Conservation (phyloP, 1,140 invertebrate genomes). For the Solen grandis region DNA sequence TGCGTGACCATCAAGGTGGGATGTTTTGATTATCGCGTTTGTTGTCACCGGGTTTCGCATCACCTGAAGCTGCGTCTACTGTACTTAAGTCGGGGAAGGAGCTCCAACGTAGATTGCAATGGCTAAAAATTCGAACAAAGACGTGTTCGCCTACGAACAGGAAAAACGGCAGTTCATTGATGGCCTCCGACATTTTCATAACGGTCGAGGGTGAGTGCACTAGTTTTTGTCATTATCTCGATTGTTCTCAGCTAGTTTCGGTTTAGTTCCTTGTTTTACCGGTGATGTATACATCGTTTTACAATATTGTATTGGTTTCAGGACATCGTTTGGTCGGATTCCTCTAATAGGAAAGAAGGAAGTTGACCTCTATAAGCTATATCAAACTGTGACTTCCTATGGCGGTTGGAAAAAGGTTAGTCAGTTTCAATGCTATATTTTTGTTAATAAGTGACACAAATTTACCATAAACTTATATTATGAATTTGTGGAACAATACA, state of each 20-base stretch:
- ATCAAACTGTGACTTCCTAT: slow-evolving; percentile 92
- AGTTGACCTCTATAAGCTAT: slow-evolving; percentile 94
- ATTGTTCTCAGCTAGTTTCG: slow-evolving; percentile 26
- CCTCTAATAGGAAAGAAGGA: slow-evolving; percentile 93
- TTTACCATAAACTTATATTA: background rate
- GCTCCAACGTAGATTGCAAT: slow-evolving; percentile 79
- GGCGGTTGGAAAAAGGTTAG: slow-evolving; percentile 95
- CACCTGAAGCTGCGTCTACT: slow-evolving; percentile 53
- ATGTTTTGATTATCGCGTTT: slow-evolving; percentile 70
- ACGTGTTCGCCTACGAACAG: slow-evolving; percentile 86
- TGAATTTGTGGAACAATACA: background rate
- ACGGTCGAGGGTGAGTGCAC: slow-evolving; percentile 88
- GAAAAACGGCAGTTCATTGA: slow-evolving; percentile 89
- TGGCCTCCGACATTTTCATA: slow-evolving; percentile 91
- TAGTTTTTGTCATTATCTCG: slow-evolving; percentile 33
- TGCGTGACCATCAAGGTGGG: slow-evolving; percentile 71
- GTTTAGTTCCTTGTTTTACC: background rate
- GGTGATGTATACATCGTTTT: slow-evolving; percentile 16
- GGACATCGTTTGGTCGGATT: slow-evolving; percentile 87
- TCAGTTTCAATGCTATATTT: background rate
- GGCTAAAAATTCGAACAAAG: slow-evolving; percentile 88
- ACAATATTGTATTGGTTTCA: slow-evolving; percentile 79
- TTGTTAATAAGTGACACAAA: background rate
- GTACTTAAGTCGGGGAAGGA: slow-evolving; percentile 53
- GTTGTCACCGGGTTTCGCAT: slow-evolving; percentile 62